A percentile compares a stretch with the other conserved stretches of the same genome.
phyloP scores from a whole-genome alignment of 2,113 vertebrate genomes.

The Oreochromis tanganicae region DNA sequence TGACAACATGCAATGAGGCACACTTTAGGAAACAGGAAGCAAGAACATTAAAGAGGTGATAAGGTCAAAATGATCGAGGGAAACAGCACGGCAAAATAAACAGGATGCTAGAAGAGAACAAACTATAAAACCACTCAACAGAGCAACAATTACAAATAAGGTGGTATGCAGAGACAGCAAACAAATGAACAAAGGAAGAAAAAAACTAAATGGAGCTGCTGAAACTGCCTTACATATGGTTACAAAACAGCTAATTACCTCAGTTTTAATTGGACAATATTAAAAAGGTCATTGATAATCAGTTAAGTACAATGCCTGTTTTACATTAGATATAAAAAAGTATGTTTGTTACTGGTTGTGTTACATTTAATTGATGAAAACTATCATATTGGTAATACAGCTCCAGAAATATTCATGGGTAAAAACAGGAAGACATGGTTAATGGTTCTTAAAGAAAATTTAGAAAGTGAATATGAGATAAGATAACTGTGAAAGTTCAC shows the following conservation, averaged over 20 bases:
- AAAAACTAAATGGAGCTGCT: not conserved
- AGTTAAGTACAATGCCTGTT: not conserved
- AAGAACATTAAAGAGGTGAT: not conserved
- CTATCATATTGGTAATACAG: not conserved
- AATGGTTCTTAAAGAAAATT: not conserved
- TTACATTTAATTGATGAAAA: not conserved
- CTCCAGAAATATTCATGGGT: not conserved
- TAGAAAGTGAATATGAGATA: not conserved
- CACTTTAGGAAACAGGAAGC: not conserved
- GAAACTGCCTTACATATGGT: not conserved
- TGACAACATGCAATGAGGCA: not conserved
- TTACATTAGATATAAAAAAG: not conserved
- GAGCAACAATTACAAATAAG: not conserved
- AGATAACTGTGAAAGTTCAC: accelerated
- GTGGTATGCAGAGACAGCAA: not conserved
- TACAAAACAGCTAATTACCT: not conserved
- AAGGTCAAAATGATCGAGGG: not conserved
- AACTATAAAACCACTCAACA: not conserved
- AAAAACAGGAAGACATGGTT: not conserved
- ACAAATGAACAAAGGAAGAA: not conserved
- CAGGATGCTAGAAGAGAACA: not conserved
- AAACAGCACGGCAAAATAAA: not conserved
- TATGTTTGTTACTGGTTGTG: not conserved
- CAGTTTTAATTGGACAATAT: not conserved
- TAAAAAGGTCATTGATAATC: not conserved